Evolutionary conservation across 2,888 invertebrate species (phyloP).

Genomic region (Endotricha flammealis): DNA sequence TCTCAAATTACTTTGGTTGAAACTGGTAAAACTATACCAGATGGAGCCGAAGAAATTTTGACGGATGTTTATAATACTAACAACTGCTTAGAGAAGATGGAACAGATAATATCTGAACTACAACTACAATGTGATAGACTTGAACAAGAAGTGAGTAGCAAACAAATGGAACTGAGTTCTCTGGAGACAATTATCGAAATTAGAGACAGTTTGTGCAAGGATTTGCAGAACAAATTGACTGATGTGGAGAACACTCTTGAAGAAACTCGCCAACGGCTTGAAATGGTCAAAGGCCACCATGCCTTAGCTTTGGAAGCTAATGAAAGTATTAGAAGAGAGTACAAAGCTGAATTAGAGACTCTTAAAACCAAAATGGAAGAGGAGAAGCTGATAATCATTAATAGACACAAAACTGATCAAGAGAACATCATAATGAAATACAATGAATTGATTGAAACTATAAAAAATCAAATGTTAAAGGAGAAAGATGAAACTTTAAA

Average conservation of each 20-base stretch:
- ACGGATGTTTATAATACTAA: conserved; percentile 4
- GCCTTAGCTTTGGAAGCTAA: conserved; percentile 69
- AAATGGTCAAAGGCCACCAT: conserved; percentile 74
- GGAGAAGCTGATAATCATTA: conserved; percentile 58
- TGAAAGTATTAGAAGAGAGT: conserved; percentile 70
- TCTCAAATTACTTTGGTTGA: conserved; percentile 21
- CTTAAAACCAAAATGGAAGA: conserved; percentile 65
- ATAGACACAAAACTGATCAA: conserved; percentile 55
- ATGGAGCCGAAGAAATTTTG: not conserved
- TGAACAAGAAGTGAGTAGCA: conserved; percentile 57
- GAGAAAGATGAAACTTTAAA: conserved; percentile 56
- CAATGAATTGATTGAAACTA: conserved; percentile 44
- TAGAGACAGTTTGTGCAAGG: conserved; percentile 64
- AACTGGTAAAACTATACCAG: conserved; percentile 7
- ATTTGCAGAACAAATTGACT: conserved; percentile 63
- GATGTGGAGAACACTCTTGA: conserved; percentile 50
- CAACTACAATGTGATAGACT: conserved; percentile 55
- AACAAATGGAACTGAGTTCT: conserved; percentile 61
- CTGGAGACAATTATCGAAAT: conserved; percentile 65
- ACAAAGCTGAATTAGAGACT: conserved; percentile 64
- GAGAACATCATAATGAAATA: conserved; percentile 55
- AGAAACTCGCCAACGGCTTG: conserved; percentile 62
- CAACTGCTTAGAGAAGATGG: conserved; percentile 34
- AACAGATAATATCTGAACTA: conserved; percentile 42
- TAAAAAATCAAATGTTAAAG: conserved; percentile 50